Evolutionary conservation across 2,888 invertebrate genomes (phyloP), one percentile per base, ranked within the genome.

Genomic region (Charanyca ferruginea): DNA sequence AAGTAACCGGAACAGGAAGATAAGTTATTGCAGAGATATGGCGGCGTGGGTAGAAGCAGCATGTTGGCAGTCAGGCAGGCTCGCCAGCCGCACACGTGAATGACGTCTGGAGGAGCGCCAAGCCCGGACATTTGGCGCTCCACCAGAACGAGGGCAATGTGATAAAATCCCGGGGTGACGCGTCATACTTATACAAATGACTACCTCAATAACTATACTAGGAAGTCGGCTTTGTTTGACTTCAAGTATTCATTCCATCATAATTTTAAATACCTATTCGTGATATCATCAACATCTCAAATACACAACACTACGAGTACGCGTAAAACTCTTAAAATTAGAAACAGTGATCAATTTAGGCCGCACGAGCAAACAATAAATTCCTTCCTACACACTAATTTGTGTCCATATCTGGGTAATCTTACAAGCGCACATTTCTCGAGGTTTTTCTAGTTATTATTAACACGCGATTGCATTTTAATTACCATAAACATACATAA

Each of bases 1-100:
- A 88, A 58, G 72, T 75, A 83, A 88, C 89, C 91, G 93, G 93
- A 94, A 93, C 89, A 90, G 90, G 90, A 91, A 91, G 89, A 86
- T 85, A 85, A 82, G 82, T 82, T 80, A 72, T 78, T 77, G 76
- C 74, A 80, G 77, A 84, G 83, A 85, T 72, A 75, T 83, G 73
- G 79, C 52, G 66, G 79, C 70, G 88, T 90, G 80, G 86, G 89
- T 84, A 79, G 77, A 67, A 85, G 81, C 70, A 84, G 81, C 76
- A 83, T 86, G 84, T 86, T 87, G 83, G 85, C 83, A 80, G 71
- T 83, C 60, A 60, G 57, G 58, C 22, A 49, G 45, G 45, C 28
- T 73, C 74, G 32, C 78, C 83, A 76, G 83, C 77, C 81, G 74
- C 85, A 87, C 85, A 87, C 83, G 87, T 91, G 92, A 91, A 92